phyloP scores from a whole-genome alignment of 2,888 invertebrate genomes.

The Neoascia interrupta region DNA sequence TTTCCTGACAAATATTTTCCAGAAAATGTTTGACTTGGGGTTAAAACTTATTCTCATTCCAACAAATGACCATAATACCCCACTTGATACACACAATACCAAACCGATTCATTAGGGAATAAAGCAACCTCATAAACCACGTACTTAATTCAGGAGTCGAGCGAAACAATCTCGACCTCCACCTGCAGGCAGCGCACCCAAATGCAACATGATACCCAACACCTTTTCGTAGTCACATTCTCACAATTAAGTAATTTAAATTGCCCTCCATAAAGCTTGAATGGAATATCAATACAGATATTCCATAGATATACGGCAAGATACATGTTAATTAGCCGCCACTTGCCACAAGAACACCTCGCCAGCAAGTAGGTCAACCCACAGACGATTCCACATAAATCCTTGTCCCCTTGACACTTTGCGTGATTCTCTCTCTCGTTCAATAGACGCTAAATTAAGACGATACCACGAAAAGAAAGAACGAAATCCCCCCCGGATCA shows the following conservation, averaged over 20 bases:
- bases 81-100: too few relatives aligned
- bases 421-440: neutral
- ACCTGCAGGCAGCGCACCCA: too few relatives aligned
- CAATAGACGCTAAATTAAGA: slow-evolving; percentile 10
- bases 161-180: too few relatives aligned
- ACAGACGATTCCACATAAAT: slow-evolving; percentile 28
- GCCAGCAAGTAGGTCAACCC: slow-evolving; percentile 20
- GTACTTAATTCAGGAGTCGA: too few relatives aligned
- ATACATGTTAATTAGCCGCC: slow-evolving; percentile 44
- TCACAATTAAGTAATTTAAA: slow-evolving; percentile 41
- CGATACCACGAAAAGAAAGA: too few relatives aligned
- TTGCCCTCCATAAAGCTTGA: slow-evolving; percentile 1
- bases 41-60: too few relatives aligned
- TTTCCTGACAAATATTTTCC: too few relatives aligned
- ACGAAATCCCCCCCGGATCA: neutral
- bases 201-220: slow-evolving; percentile 24
- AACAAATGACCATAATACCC: too few relatives aligned
- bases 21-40: too few relatives aligned
- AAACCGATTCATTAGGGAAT: too few relatives aligned
- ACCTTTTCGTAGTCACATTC: slow-evolving; percentile 15
- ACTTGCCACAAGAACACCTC: neutral
- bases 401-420: slow-evolving; percentile 5
- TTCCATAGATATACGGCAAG: slow-evolving; percentile 5
- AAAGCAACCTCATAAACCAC: too few relatives aligned
- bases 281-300: slow-evolving; percentile 5